Base-by-base conservation (phyloP, 2,797 vertebrate species). In the Cryptoblepharus egeriae region DNA sequence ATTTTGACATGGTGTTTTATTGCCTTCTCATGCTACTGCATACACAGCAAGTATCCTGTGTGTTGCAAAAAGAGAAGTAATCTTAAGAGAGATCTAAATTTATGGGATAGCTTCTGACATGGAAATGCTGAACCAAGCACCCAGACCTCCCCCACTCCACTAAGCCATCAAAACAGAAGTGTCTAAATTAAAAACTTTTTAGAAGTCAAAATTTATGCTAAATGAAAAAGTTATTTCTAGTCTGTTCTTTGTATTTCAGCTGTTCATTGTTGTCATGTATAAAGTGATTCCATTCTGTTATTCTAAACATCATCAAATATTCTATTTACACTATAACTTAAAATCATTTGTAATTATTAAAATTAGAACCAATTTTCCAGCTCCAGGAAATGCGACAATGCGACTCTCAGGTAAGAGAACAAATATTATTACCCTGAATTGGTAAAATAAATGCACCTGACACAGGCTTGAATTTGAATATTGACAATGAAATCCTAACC, bases 1-100 rank as follows among this genome's bases (percentile, higher is more conserved):
- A 92, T 72, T 90, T 68, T 82, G 82, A 80, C 75, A 89, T 64
- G 49, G 79, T 57, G 6, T 60, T 86, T 80, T 90, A 72, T 71
- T 86, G 68, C 80, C 68, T 80, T 83, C 75, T 73, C n/a, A 79
- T 72, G 55, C 68, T 84, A 72, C 4, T 82, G n/a, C 13, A 86
- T 5, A 83, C 35, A 15, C 28, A 83, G 57, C 42, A 74, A 83
- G 73, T 78, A n/a, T 45, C 78, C 65, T 45, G 18, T 28, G 61
- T 10, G 30, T 20, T 12, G 70, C 69, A n/a, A 65, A 77, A 88
- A 88, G 60, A 76, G n/a, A 79, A 24, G 67, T 67, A 75, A 73
- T 71, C 58, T 82, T 42, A 84, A 90, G 83, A 88, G 32, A 90
- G 68, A 74, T 70, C n/a, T 63, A 69, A 84, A 80, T 78, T 85